Evolutionary conservation across 2,113 vertebrate species (phyloP), one percentile per base, ranked within the genome.

Genomic region (Hypanus sabinus): DNA sequence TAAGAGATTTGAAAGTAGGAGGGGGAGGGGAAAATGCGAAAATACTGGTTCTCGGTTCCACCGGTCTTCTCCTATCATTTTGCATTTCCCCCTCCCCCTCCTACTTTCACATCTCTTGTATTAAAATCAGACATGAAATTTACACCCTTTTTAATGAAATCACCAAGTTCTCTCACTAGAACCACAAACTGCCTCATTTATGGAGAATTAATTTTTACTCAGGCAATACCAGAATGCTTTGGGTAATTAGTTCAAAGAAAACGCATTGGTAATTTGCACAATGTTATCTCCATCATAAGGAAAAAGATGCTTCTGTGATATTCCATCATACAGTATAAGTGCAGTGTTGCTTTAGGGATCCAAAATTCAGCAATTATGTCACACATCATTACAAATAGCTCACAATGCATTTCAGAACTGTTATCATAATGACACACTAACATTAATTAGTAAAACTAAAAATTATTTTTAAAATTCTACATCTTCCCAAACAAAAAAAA

Each of bases 401-500:
- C 27, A 30, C 0, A 85, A 11, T 30, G 46, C 55, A 85, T 60
- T 85, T 85, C 81, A 85, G 81, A 85, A 4, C 3, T 83, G 46
- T 38, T 81, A 36, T 46, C 20, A 55, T 7, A 11, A 83, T 27
- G 24, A 79, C 24, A 20, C 55, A 8, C 38, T 46, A 83, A 16
- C 33, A 79, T 77, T 10, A 77, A 16, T 79, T 55, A 90, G 27
- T n/a, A 22, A 60, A 3, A 30, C 12, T 24, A 55, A 24, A 94
- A 38, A 94, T 90, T 83, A 55, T 38, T 83, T 90, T 68, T 90
- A 90, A 65, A 65, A 87, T 27, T 57, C 22, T 36, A n/a, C 36
- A 16, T 79, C 76, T 79, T 79, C 12, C 33, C 46, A 11, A 83
- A 83, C 2, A 38, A 38, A 20, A 4, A 36, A 27, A 36, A 27